Conservation (phyloP, 2,113 vertebrate species). For the Dipodomys spectabilis region DNA sequence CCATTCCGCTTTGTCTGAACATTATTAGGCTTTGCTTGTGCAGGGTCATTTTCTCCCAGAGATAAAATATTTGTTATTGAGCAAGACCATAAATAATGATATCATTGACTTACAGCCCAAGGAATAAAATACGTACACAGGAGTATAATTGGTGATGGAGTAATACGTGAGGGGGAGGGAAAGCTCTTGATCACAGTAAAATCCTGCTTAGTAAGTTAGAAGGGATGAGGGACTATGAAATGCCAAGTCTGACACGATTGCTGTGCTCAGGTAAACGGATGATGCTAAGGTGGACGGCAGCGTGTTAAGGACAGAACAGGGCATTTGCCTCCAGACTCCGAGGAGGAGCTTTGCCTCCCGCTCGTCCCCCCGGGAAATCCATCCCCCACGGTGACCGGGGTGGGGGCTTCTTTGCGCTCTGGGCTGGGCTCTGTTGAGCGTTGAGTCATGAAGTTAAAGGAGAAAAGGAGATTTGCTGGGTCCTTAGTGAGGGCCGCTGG, state of each 20-base stretch:
- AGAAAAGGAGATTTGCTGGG: not conserved
- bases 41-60: not conserved
- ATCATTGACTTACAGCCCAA: not conserved
- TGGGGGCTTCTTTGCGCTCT: not conserved
- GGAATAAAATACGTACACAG: not conserved
- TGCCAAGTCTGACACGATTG: not conserved
- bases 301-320: too few relatives aligned
- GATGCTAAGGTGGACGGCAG: not conserved
- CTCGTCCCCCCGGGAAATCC: not conserved
- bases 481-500: too few relatives aligned
- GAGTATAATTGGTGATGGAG: not conserved
- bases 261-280: not conserved
- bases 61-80: not conserved
- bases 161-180: not conserved
- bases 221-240: not conserved
- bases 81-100: not conserved
- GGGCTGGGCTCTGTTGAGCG: not conserved
- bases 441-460: not conserved
- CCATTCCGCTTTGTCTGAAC: not conserved
- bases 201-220: not conserved
- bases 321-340: too few relatives aligned
- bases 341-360: too few relatives aligned
- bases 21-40: not conserved
- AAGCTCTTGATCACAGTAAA: not conserved
- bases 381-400: not conserved